A percentile compares a stretch with the other conserved stretches of the same genome.
phyloP scores from a whole-genome alignment of 2,888 invertebrate species.

The Tipula helvola region DNA sequence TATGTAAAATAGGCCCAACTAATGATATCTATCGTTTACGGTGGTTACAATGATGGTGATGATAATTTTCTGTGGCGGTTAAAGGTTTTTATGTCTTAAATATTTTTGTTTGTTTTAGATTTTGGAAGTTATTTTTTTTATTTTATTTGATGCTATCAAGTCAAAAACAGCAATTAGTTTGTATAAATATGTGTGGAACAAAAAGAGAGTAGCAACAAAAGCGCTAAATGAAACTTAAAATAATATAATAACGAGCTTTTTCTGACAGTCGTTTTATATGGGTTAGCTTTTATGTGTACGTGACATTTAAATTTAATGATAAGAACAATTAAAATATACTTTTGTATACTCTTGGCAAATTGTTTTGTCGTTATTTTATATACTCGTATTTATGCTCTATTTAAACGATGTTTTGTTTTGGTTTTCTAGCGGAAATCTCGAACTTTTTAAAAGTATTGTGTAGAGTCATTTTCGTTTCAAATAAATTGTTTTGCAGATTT shows the following conservation, averaged over 20 bases:
- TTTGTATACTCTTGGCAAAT: not conserved
- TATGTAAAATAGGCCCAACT: not conserved
- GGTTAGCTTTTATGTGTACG: not conserved
- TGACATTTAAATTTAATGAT: slow-evolving; percentile 4
- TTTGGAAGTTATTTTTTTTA: not conserved
- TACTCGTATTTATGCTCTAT: not conserved
- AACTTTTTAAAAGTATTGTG: not conserved
- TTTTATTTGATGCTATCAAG: not conserved
- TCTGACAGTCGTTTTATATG: not conserved
- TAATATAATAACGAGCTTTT: not conserved
- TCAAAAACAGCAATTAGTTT: not conserved
- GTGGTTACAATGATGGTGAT: not conserved
- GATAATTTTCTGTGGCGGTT: not conserved
- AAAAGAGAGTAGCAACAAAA: not conserved
- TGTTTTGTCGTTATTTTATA: not conserved
- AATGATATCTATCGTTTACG: not conserved
- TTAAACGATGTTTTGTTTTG: not conserved
- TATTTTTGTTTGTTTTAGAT: not conserved
- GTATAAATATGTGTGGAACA: not conserved
- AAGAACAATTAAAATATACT: not conserved
- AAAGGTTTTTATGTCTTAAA: not conserved
- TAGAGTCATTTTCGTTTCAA: not conserved
- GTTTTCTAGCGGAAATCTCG: not conserved
- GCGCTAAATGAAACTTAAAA: not conserved
- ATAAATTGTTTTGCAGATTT: not conserved